Percentiles rank a stretch among this genome's conserved stretches.
These are phyloP conservation scores for Sympetrum striolatum DNA, from an alignment of 2,888 invertebrate genomes.

Conservation along the genomic window DNA sequence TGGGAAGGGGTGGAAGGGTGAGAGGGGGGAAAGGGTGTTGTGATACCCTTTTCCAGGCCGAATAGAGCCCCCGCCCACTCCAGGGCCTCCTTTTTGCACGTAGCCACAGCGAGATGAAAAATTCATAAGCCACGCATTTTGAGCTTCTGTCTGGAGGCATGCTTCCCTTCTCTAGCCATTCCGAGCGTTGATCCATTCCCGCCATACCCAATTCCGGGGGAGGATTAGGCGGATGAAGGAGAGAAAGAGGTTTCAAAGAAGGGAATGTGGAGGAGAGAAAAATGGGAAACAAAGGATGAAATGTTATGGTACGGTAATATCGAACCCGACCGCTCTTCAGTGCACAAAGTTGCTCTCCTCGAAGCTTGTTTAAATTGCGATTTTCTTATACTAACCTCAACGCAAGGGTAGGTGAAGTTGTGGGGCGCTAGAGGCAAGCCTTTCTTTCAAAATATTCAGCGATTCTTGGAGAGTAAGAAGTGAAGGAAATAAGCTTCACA, in stretches of 20 bases:
- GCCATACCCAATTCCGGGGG: not conserved
- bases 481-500: too few species aligned
- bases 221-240: conserved; percentile 7
- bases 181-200: conserved; percentile 52
- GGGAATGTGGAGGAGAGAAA: conserved; percentile 20
- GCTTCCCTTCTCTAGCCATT: conserved; percentile 47
- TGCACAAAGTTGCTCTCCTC: too few species aligned
- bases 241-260: not conserved
- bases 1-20: not conserved
- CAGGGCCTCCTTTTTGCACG: not conserved
- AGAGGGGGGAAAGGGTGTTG: not conserved
- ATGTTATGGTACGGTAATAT: not conserved
- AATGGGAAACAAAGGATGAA: conserved; percentile 44
- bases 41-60: too few species aligned
- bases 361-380: too few species aligned
- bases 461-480: too few species aligned
- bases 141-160: conserved; percentile 12
- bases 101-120: conserved; percentile 29
- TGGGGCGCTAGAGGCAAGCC: too few species aligned
- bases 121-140: conserved; percentile 35
- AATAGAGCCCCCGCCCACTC: not conserved
- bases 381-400: too few species aligned
- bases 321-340: too few species aligned
- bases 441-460: too few species aligned
- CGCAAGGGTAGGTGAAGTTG: too few species aligned